Base-by-base conservation (phyloP, 2,113 vertebrate species). In the Stigmatopora argus region DNA sequence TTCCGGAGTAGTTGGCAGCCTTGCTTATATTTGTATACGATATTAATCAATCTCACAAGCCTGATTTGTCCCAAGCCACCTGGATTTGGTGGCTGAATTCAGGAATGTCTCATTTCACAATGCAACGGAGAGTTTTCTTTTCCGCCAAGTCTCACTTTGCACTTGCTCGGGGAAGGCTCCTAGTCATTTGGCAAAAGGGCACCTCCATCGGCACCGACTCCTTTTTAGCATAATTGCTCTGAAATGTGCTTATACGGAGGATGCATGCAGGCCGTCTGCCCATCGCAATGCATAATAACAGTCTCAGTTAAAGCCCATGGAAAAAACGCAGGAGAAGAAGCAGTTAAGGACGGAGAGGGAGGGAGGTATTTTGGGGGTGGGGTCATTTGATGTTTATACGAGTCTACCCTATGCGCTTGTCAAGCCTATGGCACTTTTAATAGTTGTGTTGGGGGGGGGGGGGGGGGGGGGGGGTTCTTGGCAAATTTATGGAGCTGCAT, bases 221-320 rank as follows among this genome's bases (percentile, higher is more conserved):
- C 75, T 78, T 81, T 86, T 86, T 83, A 77, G 76, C 77, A 84
- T 90, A 90, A 90, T 88, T 84, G 78, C 79, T 76, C 76, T 79
- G 78, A 87, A 83, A 88, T 87, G 82, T 81, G 83, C 84, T 83
- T 79, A 80, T 82, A 78, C 77, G 62, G 71, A 81, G 65, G 62
- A 61, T 71, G 83, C 86, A 75, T 69, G 53, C 73, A 45, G 59
- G 83, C 84, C 83, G 73, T 78, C 73, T 73, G 75, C 64, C 78
- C 80, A 74, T 74, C 85, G 81, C 57, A 78, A 80, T 78, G 80
- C 78, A 83, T 84, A 81, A 86, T 84, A 84, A 82, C 80, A 81
- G 75, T 83, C 83, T 78, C 64, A 73, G 65, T 76, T 62, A 62
- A 78, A 70, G 17, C 45, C 49, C 41, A 71, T 73, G 72, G 72